Evolutionary conservation across 2,797 vertebrate genomes (phyloP).

Genomic region (Spinus pinus): DNA sequence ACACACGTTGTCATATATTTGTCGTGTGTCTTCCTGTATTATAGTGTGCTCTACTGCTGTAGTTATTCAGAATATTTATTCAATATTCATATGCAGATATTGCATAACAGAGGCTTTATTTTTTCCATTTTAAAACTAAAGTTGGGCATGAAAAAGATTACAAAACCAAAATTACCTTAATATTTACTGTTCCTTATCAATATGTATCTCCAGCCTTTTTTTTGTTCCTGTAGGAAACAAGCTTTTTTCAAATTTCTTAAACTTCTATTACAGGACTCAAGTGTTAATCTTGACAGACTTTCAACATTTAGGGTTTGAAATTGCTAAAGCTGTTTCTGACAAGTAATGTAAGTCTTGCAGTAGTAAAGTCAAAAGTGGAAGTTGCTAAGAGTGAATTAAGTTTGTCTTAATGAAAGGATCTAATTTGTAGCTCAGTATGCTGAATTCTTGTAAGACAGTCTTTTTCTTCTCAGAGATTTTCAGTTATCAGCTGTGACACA

Average conservation of each 20-base stretch:
- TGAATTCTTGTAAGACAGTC: not conserved
- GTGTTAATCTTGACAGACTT: not conserved
- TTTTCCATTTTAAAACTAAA: not conserved
- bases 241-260: not conserved
- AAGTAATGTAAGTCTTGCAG: not conserved
- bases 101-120: not conserved
- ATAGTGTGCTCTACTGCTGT: not conserved
- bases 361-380: not conserved
- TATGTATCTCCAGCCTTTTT: not conserved
- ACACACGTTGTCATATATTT: fast-evolving
- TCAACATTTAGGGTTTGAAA: not conserved
- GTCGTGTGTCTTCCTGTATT: not conserved
- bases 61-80: not conserved
- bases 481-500: not conserved
- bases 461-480: not conserved
- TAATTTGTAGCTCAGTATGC: not conserved
- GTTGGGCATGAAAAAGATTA: not conserved
- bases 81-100: not conserved
- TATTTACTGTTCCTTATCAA: not conserved
- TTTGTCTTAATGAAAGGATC: not conserved
- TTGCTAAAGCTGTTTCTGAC: not conserved
- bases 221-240: not conserved
- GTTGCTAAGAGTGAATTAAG: not conserved
- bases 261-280: not conserved
- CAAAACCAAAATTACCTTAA: not conserved